These are phyloP conservation scores for Pterophyllum scalare DNA, from an alignment of 2,113 vertebrate genomes.

Conservation along the genomic window DNA sequence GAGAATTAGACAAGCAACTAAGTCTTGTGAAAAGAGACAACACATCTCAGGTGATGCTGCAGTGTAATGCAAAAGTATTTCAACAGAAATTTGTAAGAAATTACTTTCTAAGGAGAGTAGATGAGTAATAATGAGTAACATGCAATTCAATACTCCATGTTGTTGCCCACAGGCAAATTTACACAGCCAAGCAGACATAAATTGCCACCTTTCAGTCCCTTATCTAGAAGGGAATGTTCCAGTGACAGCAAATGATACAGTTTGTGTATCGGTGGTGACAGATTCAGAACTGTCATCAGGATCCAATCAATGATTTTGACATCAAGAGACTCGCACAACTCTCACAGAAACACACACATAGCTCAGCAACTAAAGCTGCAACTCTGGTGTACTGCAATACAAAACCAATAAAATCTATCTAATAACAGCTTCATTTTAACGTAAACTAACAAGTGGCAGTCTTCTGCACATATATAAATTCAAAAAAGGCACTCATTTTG, in stretches of 20 bases:
- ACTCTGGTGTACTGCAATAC: neutral
- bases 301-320: conserved; percentile 5
- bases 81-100: neutral
- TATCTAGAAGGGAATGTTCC: neutral
- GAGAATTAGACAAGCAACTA: too few species aligned
- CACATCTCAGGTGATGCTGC: neutral
- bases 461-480: neutral
- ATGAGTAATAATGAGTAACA: neutral
- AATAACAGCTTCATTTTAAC: neutral
- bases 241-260: neutral
- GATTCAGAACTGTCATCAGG: neutral
- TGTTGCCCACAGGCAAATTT: neutral
- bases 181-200: neutral
- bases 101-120: neutral
- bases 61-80: neutral
- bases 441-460: neutral
- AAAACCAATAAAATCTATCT: neutral
- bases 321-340: neutral
- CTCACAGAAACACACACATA: neutral
- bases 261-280: neutral
- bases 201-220: neutral
- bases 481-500: neutral
- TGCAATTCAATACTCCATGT: neutral
- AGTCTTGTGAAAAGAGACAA: neutral
- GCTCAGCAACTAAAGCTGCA: neutral